Percentiles rank a stretch among this genome's conserved stretches.
These are phyloP conservation scores for Microplitis mediator DNA, from an alignment of 1,140 invertebrate genomes.

Conservation along the genomic window DNA sequence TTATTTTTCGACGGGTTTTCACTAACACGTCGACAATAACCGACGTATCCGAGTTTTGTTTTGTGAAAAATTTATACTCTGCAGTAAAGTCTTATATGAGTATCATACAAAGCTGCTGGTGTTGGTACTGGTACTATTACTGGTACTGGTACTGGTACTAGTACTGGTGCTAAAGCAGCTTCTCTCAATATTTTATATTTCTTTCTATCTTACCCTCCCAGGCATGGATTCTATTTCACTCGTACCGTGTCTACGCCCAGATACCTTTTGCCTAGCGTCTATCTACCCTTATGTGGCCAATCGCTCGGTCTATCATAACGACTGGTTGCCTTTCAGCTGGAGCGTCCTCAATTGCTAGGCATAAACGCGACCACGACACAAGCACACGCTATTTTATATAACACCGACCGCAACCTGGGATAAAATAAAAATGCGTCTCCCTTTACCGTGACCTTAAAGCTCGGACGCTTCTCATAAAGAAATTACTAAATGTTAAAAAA, in stretches of 20 bases:
- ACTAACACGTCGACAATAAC: no score
- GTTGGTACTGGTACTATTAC: no score
- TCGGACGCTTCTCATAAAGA: neutral
- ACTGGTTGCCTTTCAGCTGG: slow-evolving; percentile 23
- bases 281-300: slow-evolving; percentile 25
- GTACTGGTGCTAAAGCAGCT: no score
- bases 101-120: no score
- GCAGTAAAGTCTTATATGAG: no score
- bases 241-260: neutral
- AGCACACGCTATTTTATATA: slow-evolving; percentile 9
- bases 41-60: no score
- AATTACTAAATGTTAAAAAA: no score
- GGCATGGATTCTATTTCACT: slow-evolving; percentile 1
- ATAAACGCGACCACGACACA: slow-evolving; percentile 23
- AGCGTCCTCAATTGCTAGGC: slow-evolving; percentile 27
- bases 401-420: neutral
- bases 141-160: no score
- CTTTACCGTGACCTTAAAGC: neutral
- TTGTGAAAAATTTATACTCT: no score
- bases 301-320: slow-evolving; percentile 25
- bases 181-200: neutral
- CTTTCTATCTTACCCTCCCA: neutral
- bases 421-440: neutral
- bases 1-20: no score
- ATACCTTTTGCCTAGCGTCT: slow-evolving; percentile 10